Conservation (phyloP, 2,888 invertebrate genomes). For the Scaptomyza parva region DNA sequence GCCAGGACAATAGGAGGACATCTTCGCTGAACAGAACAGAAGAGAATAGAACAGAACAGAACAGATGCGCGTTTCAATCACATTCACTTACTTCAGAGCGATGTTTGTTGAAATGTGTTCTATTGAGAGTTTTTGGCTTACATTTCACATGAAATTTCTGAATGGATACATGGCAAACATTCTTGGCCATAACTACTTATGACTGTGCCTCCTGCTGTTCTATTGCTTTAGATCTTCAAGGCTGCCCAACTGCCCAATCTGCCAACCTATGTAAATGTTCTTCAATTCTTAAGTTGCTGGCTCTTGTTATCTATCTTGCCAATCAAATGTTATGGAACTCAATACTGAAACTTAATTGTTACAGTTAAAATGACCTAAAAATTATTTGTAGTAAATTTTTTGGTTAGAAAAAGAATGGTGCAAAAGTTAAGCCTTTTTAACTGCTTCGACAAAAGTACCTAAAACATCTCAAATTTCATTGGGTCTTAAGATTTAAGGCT, state of each 20-base stretch:
- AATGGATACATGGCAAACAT: constrained; percentile 35
- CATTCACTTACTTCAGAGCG: background rate
- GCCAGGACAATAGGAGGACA: constrained; percentile 30
- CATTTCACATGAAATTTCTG: constrained; percentile 48
- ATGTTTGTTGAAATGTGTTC: constrained; percentile 16
- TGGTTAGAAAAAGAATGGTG: no score
- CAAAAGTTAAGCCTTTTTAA: no score
- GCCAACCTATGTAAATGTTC: background rate
- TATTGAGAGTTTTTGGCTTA: constrained; percentile 32
- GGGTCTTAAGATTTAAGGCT: no score
- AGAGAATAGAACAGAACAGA: background rate
- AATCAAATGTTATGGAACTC: background rate
- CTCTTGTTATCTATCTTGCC: background rate
- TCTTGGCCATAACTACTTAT: constrained; percentile 42
- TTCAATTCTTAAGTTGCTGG: background rate
- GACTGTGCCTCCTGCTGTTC: constrained; percentile 30
- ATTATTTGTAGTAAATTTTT: no score
- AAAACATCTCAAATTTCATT: no score
- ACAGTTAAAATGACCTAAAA: background rate
- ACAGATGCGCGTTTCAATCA: constrained; percentile 41
- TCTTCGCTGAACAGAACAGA: background rate
- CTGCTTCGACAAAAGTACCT: no score
- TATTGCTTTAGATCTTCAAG: constrained; percentile 13
- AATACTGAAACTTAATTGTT: background rate
- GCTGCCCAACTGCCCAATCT: no score